Evolutionary conservation across 2,797 vertebrate species (phyloP).

Genomic region (Ataeniobius toweri): DNA sequence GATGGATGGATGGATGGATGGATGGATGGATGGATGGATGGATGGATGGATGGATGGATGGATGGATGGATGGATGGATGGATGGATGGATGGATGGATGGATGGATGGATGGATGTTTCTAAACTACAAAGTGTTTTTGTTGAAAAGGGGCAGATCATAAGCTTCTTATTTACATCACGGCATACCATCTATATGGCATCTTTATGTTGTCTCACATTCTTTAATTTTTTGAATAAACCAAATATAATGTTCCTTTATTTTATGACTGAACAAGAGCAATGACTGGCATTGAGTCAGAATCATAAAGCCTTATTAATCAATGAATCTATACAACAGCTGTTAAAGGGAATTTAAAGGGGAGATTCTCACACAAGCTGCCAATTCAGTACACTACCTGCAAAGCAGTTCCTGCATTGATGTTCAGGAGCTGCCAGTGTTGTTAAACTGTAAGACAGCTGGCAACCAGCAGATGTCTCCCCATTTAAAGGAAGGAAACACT

Average conservation of each 20-base stretch:
- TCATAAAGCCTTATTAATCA: background rate
- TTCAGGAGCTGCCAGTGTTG: background rate
- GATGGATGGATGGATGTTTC: no score
- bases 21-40: no score
- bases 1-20: no score
- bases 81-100: no score
- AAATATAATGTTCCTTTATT: background rate
- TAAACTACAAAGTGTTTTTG: background rate
- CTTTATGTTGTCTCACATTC: background rate
- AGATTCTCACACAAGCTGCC: background rate
- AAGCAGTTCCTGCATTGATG: background rate
- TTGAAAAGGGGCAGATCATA: background rate
- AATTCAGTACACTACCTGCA: background rate
- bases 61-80: no score
- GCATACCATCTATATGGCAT: no score
- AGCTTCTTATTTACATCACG: background rate
- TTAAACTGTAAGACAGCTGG: conserved; percentile 45
- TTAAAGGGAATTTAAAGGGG: background rate
- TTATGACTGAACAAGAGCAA: background rate
- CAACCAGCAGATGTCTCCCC: conserved; percentile 77
- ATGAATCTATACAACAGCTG: background rate
- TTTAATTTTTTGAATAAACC: background rate
- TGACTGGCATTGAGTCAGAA: background rate
- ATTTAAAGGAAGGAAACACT: conserved; percentile 35
- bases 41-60: no score